These are phyloP conservation scores for Galagoides demidoff DNA, from an alignment of 2,797 vertebrate species.

Conservation along the genomic window DNA sequence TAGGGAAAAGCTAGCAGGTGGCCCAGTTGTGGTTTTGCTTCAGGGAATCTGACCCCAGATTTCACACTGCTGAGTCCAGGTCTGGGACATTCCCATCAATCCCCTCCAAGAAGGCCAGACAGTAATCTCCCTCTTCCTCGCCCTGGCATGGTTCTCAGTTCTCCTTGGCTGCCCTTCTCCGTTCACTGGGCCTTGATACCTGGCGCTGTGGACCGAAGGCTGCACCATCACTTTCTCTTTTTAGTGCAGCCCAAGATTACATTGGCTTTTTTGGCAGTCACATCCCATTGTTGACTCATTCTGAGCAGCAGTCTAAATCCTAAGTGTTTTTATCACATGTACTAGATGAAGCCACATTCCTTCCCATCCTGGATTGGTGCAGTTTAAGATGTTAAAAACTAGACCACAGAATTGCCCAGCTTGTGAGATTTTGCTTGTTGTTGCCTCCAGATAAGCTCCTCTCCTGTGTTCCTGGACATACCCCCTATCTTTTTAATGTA, in stretches of 20 bases:
- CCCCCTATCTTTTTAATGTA: background rate
- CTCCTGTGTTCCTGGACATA: background rate
- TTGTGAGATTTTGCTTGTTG: background rate
- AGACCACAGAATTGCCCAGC: background rate
- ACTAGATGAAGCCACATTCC: background rate
- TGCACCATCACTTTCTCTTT: background rate
- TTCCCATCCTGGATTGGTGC: background rate
- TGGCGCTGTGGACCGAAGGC: background rate
- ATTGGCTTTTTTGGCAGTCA: constrained; percentile 5
- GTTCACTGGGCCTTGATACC: background rate
- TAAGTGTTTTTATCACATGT: constrained; percentile 8
- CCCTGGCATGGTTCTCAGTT: background rate
- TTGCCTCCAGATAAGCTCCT: background rate
- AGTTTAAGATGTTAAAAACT: background rate
- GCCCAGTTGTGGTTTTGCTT: background rate
- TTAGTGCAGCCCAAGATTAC: background rate
- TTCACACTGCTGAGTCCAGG: background rate
- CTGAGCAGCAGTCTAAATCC: constrained; percentile 31
- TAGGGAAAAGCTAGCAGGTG: background rate
- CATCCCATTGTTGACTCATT: constrained; percentile 52
- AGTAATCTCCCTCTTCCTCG: background rate
- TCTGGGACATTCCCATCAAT: background rate
- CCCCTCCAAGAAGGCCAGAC: background rate
- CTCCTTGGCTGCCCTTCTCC: background rate
- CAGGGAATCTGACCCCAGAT: background rate